These are phyloP conservation scores for Dipodomys ordii DNA, from an alignment of 2,113 vertebrate genomes.

Conservation along the genomic window DNA sequence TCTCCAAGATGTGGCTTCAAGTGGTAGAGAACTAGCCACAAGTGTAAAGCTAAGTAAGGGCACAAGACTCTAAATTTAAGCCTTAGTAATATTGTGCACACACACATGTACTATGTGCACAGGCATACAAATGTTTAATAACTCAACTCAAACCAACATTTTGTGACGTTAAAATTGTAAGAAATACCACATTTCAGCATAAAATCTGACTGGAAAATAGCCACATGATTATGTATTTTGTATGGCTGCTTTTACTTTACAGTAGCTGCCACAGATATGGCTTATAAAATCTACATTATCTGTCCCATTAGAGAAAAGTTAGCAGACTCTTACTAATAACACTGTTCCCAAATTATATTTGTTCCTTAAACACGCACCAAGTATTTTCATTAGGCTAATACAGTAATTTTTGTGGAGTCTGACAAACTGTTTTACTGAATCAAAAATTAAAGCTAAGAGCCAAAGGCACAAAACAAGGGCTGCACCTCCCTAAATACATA, in stretches of 20 bases:
- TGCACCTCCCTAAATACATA: background rate
- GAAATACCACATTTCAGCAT: constrained; percentile 13
- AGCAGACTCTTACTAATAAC: background rate
- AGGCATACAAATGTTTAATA: too few species aligned
- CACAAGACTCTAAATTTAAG: too few species aligned
- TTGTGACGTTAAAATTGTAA: constrained; percentile 10
- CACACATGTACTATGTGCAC: too few species aligned
- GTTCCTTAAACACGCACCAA: constrained; percentile 22
- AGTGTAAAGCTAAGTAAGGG: too few species aligned
- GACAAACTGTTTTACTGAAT: background rate
- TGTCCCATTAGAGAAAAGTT: background rate
- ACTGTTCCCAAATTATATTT: constrained; percentile 34
- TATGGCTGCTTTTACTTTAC: background rate
- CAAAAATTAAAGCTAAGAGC: constrained; percentile 52
- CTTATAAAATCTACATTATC: background rate
- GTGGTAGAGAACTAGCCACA: too few species aligned
- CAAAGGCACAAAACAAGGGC: constrained; percentile 13
- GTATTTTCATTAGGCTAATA: constrained; percentile 35
- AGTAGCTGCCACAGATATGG: background rate
- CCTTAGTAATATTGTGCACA: too few species aligned
- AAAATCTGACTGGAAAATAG: constrained; percentile 9
- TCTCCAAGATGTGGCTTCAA: too few species aligned
- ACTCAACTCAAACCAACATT: constrained; percentile 9
- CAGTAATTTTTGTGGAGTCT: constrained; percentile 22
- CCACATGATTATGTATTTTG: background rate